Evolutionary conservation across 2,888 invertebrate species (phyloP), one percentile per base, ranked within the genome.

Genomic region (Cyaniris semiargus): DNA sequence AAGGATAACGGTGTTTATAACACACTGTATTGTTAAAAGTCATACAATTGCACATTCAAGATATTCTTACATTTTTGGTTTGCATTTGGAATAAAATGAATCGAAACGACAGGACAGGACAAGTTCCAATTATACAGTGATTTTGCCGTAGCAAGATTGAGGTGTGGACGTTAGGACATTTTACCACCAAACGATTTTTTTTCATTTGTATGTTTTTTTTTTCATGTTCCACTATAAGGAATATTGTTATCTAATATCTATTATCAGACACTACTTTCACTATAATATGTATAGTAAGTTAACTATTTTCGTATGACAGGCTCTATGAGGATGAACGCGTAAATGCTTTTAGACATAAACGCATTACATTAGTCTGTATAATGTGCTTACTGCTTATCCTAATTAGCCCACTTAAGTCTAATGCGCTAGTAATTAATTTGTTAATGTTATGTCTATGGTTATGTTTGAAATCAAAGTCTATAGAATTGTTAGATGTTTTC

Each of bases 271-370:
- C 21, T 58, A 21, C 21, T 23, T 21, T 10, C 23, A 21, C 18
- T 15, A 13, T 31, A 3, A 15, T 1, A 44, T 13, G 10, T 44
- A n/a, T 7, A 38, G 15, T 1, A n/a, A n/a, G n/a, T n/a, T n/a
- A n/a, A 71, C n/a, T 21, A 66, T 38, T 71, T 71, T 71, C 34
- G 10, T 38, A 38, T 38, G 34, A 71, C 10, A 38, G 10, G 10
- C 34, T 48, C n/a, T 34, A 38, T 71, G n/a, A 38, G 21, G n/a
- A 21, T 71, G 38, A 71, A 38, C 71, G n/a, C 71, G 10, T 21
- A 38, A 71, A 38, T 21, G 71, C 71, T 71, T 71, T 71, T 38
- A 71, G 71, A 38, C 38, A 71, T 71, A 66, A 66, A 66, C 27
- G 15, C 27, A 66, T 66, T 66, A 66, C 6, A 15, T 66, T 18